Evolutionary conservation across 37 sponge, comb jelly and placozoan genomes (phyloP).

Genomic region (Hexactinellida sp.): DNA sequence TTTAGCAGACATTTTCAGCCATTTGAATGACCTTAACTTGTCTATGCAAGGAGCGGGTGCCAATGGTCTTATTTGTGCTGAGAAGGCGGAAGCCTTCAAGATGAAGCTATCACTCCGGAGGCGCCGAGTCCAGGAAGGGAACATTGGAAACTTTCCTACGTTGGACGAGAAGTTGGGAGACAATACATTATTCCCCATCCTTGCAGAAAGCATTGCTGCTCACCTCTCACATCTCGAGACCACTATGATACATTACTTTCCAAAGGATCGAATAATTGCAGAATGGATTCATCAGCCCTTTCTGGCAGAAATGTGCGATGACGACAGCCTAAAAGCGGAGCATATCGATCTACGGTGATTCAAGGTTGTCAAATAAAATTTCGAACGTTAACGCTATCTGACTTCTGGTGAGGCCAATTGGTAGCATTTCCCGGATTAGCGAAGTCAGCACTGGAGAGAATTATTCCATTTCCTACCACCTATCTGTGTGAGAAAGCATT

Average conservation of each 20-base stretch:
- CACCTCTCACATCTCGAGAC: neutral
- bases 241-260: neutral
- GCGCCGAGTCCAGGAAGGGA: neutral
- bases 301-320: neutral
- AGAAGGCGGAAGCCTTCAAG: neutral
- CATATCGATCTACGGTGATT: neutral
- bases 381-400: neutral
- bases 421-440: neutral
- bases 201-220: neutral
- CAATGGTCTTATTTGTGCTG: neutral
- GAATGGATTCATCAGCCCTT: neutral
- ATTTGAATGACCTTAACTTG: neutral
- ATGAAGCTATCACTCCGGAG: neutral
- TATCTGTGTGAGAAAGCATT: neutral
- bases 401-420: neutral
- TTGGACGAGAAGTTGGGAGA: neutral
- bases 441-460: neutral
- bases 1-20: neutral
- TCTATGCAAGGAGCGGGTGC: neutral
- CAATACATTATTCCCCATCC: neutral
- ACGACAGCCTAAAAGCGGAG: neutral
- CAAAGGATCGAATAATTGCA: neutral
- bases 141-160: neutral
- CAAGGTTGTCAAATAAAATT: neutral
- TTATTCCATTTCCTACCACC: neutral